These are phyloP conservation scores for Loris lydekkerianus DNA, from an alignment of 2,797 vertebrate species.

Conservation along the genomic window DNA sequence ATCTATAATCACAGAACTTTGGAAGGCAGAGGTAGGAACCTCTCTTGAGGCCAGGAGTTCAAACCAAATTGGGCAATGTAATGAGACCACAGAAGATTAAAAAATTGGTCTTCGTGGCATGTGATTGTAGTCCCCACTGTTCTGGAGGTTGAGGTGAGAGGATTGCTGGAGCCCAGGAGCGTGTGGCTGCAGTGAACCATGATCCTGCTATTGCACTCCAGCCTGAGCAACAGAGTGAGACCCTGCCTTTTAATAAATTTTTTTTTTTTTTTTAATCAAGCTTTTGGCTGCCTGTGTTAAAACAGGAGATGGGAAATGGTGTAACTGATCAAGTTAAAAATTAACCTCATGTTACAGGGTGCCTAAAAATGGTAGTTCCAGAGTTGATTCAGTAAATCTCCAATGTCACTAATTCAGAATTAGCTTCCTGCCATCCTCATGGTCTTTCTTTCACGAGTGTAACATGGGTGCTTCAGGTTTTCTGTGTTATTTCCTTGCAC, in stretches of 20 bases:
- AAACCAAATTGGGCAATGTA: not conserved
- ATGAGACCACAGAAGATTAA: not conserved
- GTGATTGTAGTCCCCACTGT: not conserved
- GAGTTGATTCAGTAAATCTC: not conserved
- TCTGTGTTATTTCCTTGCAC: not conserved
- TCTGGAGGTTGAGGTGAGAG: not conserved
- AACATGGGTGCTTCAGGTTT: not conserved
- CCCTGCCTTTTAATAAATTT: not conserved
- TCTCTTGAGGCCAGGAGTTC: not conserved
- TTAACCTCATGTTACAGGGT: constrained; percentile 6
- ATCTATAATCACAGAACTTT: not conserved
- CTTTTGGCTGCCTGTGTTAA: constrained; percentile 60
- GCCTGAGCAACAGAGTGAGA: not conserved
- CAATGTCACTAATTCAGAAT: not conserved
- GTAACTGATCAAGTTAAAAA: constrained; percentile 65
- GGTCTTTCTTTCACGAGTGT: not conserved
- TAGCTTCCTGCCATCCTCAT: not conserved
- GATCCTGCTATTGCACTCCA: not conserved
- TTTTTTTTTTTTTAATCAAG: not conserved
- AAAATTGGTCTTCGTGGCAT: not conserved
- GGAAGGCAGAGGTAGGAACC: not conserved
- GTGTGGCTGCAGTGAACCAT: not conserved
- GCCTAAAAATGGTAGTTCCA: constrained; percentile 45
- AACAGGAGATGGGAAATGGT: constrained; percentile 59
- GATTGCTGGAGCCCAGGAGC: not conserved